Percentiles rank a stretch among this genome's conserved stretches.
Evolutionary conservation across 2,888 invertebrate genomes (phyloP).

Genomic region (Thysanoteuthis rhombus): DNA sequence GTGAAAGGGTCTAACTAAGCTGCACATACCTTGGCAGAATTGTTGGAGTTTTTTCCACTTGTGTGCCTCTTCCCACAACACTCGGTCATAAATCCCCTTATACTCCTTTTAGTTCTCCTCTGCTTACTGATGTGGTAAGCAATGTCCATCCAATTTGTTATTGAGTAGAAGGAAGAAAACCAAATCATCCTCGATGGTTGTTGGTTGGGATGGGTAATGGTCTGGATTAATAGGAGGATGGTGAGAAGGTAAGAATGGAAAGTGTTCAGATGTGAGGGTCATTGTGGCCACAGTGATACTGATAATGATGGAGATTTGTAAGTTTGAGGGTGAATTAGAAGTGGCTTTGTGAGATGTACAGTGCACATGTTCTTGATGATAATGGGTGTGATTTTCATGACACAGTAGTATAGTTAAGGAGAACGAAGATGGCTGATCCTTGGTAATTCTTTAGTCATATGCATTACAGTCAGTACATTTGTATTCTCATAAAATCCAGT

Average conservation of each 20-base stretch:
- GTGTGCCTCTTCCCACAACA: not conserved
- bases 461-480: no score
- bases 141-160: slow-evolving; percentile 12
- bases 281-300: not conserved
- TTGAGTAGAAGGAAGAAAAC: not conserved
- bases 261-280: not conserved
- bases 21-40: not conserved
- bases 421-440: no score
- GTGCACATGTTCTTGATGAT: not conserved
- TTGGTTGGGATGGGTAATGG: not conserved
- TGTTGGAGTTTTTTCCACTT: not conserved
- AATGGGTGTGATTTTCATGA: no score
- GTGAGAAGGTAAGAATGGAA: no score
- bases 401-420: no score
- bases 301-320: not conserved
- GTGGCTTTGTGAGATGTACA: not conserved
- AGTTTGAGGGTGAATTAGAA: not conserved
- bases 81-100: not conserved
- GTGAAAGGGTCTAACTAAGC: not conserved
- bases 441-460: no score
- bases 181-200: not conserved
- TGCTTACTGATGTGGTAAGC: not conserved
- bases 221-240: not conserved
- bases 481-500: no score
- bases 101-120: not conserved